Evolutionary conservation across 2,888 invertebrate species (phyloP), one percentile per base, ranked within the genome.

Genomic region (Ennomos fuscantarius): DNA sequence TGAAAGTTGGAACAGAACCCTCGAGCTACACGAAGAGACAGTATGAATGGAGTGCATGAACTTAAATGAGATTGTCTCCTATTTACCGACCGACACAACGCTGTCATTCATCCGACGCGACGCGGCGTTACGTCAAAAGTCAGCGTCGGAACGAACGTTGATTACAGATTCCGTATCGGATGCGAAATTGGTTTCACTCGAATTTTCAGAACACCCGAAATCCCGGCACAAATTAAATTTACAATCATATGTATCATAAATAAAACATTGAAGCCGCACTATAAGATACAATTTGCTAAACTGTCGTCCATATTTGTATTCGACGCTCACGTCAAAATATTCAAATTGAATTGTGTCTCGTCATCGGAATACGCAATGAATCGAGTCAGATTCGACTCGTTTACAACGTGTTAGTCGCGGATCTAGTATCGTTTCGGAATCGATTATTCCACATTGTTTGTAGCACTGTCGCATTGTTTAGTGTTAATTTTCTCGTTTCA

Each of bases 331-430:
- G 78, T 82, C 82, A 79, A 84, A 84, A 86, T 89, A 91, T 90
- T 90, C 89, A 89, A 89, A 91, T 89, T 76, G 82, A 84, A 83
- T 84, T 78, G 85, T 78, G 78, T 72, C 68, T 73, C 81, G 84
- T 81, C 81, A 79, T 76, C 73, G 76, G 87, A 86, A 89, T 87
- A 82, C 82, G 69, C 69, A 85, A 82, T 81, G 79, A 77, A 76
- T 78, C 74, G 78, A 77, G 65, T 60, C 63, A 55, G 65, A 65
- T 67, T 65, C 47, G 70, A 73, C 71, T 74, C 68, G 77, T 76
- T 79, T 78, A 81, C 84, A 76, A 75, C 79, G 78, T 82, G 83
- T 81, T 78, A 79, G 76, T 70, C 67, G 68, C 68, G 72, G 70
- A 69, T 72, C 69, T 66, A 73, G 77, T 74, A 76, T 78, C 77